Conservation (phyloP, 2,113 vertebrate species). For the Microtus ochrogaster region DNA sequence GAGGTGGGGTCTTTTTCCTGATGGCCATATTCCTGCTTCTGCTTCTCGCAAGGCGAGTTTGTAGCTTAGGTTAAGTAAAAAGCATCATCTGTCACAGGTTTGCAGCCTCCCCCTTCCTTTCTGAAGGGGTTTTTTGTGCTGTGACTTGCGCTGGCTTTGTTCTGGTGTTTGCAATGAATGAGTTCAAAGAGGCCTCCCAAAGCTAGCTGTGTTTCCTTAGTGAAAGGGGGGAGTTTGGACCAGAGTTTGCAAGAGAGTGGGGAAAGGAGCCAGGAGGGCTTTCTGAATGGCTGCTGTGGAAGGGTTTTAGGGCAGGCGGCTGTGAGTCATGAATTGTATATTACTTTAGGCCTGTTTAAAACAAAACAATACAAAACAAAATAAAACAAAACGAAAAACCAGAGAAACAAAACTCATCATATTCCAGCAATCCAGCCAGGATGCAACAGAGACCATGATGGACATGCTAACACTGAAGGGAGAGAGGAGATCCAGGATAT, state of each 20-base stretch:
- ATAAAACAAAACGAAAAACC: background rate
- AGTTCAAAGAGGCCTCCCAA: constrained; percentile 34
- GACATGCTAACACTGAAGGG: background rate
- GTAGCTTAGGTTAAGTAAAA: background rate
- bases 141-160: background rate
- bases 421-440: background rate
- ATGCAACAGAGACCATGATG: background rate
- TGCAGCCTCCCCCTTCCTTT: background rate
- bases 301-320: background rate
- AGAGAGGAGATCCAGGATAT: background rate
- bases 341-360: background rate
- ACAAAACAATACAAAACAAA: background rate
- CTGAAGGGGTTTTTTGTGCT: background rate
- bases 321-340: background rate
- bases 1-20: background rate
- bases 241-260: background rate
- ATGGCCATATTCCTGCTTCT: background rate
- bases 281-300: constrained; percentile 25
- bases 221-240: background rate
- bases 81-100: background rate
- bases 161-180: constrained; percentile 29
- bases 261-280: constrained; percentile 12
- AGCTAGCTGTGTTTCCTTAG: constrained; percentile 24
- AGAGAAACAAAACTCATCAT: too few species aligned
- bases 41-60: background rate